Conservation (phyloP, 2,113 vertebrate genomes). For the Polypterus bichir region DNA sequence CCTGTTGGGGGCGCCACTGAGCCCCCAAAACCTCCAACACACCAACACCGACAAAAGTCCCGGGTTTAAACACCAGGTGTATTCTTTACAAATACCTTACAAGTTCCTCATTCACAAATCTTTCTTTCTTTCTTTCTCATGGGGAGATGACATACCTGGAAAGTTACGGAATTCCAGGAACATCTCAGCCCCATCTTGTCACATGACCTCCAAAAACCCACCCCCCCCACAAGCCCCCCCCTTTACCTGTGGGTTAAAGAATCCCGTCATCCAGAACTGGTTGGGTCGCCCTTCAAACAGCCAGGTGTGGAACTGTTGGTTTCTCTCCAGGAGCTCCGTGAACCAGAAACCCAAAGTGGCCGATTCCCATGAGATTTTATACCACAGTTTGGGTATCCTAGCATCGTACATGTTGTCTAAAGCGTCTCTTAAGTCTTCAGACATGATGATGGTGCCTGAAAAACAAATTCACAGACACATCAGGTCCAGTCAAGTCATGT, state of each 20-base stretch:
- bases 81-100: too few relatives aligned
- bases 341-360: slow-evolving; percentile 72
- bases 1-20: too few relatives aligned
- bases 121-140: too few relatives aligned
- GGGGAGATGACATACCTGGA: too few relatives aligned
- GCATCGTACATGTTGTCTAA: slow-evolving; percentile 66
- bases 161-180: too few relatives aligned
- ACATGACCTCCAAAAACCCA: too few relatives aligned
- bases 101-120: too few relatives aligned
- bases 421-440: slow-evolving; percentile 62
- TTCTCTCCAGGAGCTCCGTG: slow-evolving; percentile 66
- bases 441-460: slow-evolving; percentile 69
- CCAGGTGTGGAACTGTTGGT: slow-evolving; percentile 62
- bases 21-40: too few relatives aligned
- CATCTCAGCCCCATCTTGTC: too few relatives aligned
- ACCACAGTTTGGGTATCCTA: slow-evolving; percentile 57
- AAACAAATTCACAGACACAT: slow-evolving; percentile 9
- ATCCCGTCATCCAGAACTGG: slow-evolving; percentile 70
- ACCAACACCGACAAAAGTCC: too few relatives aligned
- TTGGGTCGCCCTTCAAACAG: slow-evolving; percentile 46
- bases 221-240: background rate
- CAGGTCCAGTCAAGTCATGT: too few relatives aligned
- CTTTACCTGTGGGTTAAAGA: slow-evolving; percentile 68
- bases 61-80: too few relatives aligned
- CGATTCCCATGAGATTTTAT: slow-evolving; percentile 63